Evolutionary conservation across 2,113 vertebrate genomes (phyloP).

Genomic region (Crotalus tigris): DNA sequence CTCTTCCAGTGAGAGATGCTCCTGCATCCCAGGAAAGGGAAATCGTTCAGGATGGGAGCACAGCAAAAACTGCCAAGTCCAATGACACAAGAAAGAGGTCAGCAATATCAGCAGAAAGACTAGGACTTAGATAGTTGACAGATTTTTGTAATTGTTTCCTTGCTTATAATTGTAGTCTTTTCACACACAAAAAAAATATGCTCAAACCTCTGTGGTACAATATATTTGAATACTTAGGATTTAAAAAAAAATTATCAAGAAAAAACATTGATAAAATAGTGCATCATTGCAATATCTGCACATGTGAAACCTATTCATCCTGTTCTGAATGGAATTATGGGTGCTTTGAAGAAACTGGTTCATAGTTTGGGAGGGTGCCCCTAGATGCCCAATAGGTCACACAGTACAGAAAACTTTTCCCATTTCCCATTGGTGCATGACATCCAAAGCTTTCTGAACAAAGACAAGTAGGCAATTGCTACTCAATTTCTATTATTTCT

Average conservation of each 20-base stretch:
- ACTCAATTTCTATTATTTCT: neutral
- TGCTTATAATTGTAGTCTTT: neutral
- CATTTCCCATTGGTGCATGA: neutral
- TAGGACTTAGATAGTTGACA: neutral
- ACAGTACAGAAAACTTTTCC: neutral
- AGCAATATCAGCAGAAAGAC: neutral
- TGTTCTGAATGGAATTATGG: neutral
- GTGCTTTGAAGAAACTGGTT: neutral
- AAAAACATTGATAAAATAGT: neutral
- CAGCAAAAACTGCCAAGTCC: conserved; percentile 83
- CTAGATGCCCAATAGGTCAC: neutral
- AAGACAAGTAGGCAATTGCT: neutral
- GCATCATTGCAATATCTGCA: neutral
- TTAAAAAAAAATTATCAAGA: neutral
- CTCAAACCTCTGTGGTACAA: no score
- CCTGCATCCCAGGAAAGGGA: conserved; percentile 86
- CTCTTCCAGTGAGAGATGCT: conserved; percentile 83
- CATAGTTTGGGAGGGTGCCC: neutral
- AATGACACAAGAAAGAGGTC: conserved; percentile 92
- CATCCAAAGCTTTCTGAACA: neutral
- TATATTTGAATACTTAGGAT: neutral
- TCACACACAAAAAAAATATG: neutral
- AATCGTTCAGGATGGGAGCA: conserved; percentile 82
- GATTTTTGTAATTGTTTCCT: neutral
- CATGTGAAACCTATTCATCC: neutral